phyloP scores from a whole-genome alignment of 2,113 vertebrate genomes.

The Gavialis gangeticus region DNA sequence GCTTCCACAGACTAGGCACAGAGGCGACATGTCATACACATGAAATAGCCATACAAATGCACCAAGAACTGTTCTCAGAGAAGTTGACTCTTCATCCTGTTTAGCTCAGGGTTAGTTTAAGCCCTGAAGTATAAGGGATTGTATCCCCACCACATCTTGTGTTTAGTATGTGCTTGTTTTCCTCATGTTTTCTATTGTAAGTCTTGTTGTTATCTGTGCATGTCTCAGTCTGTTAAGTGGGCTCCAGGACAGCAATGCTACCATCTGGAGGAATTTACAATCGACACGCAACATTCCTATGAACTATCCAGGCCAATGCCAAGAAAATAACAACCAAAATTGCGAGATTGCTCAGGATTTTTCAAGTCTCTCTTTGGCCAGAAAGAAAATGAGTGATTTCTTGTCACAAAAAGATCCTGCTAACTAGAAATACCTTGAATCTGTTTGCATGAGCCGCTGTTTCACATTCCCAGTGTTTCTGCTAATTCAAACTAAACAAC shows the following conservation, averaged over 20 bases:
- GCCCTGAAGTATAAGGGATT: not conserved
- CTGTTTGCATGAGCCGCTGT: not conserved
- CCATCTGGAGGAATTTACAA: not conserved
- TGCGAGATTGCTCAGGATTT: not conserved
- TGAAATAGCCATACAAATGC: not conserved
- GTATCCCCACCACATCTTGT: not conserved
- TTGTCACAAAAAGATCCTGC: not conserved
- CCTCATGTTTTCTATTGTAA: not conserved
- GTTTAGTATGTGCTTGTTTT: not conserved
- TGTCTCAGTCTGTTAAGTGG: not conserved
- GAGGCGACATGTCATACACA: not conserved
- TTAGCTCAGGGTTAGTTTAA: not conserved
- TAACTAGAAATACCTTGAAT: not conserved
- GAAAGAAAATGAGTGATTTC: not conserved
- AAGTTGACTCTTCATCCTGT: not conserved
- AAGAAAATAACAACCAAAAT: not conserved
- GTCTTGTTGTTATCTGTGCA: not conserved
- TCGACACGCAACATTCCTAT: not conserved
- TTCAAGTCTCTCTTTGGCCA: not conserved
- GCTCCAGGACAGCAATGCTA: not conserved
- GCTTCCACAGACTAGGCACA: not conserved
- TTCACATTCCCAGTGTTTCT: not conserved
- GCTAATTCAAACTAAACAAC: not conserved
- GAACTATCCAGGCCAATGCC: not conserved
- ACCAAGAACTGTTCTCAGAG: not conserved